Evolutionary conservation across 2,888 invertebrate species (phyloP).

Genomic region (Acronicta alni): DNA sequence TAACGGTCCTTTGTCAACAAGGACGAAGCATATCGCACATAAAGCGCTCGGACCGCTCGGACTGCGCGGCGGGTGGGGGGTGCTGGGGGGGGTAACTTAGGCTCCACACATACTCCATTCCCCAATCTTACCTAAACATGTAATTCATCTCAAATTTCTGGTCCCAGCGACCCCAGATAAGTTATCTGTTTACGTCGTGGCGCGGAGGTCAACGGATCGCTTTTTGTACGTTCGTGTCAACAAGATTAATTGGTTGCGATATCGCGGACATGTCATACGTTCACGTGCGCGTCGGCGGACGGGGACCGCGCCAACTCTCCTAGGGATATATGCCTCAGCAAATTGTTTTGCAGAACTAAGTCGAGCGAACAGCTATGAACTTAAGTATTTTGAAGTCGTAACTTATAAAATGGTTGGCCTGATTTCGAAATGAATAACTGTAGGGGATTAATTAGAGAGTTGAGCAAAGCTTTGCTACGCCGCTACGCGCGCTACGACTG

Average conservation of each 20-base stretch:
- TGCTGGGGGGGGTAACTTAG: too few species aligned
- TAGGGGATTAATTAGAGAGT: slow-evolving; percentile 46
- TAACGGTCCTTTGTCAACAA: slow-evolving; percentile 2
- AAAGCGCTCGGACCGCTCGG: neutral
- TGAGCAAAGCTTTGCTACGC: slow-evolving; percentile 37
- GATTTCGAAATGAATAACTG: slow-evolving; percentile 37
- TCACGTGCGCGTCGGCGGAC: slow-evolving; percentile 14
- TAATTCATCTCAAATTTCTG: slow-evolving; percentile 51
- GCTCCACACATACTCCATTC: slow-evolving; percentile 6
- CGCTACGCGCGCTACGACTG: slow-evolving; percentile 27
- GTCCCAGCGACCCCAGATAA: slow-evolving; percentile 37
- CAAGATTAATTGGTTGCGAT: slow-evolving; percentile 61
- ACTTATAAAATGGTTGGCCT: slow-evolving; percentile 30
- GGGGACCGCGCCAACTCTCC: slow-evolving; percentile 12
- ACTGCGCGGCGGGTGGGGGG: too few species aligned
- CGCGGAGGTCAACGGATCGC: slow-evolving; percentile 49
- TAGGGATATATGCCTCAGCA: slow-evolving; percentile 22
- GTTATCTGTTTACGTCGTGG: slow-evolving; percentile 47
- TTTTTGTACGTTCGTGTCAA: slow-evolving; percentile 57
- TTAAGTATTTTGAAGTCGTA: slow-evolving; percentile 34
- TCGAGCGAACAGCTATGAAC: slow-evolving; percentile 33
- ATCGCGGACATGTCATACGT: slow-evolving; percentile 29
- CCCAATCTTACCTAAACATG: slow-evolving; percentile 26
- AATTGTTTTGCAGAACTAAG: slow-evolving; percentile 37
- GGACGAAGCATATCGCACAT: slow-evolving; percentile 8